Percentiles rank a stretch among this genome's conserved stretches.
Evolutionary conservation across 2,888 invertebrate genomes (phyloP).

Genomic region (Melanostoma mellinum): DNA sequence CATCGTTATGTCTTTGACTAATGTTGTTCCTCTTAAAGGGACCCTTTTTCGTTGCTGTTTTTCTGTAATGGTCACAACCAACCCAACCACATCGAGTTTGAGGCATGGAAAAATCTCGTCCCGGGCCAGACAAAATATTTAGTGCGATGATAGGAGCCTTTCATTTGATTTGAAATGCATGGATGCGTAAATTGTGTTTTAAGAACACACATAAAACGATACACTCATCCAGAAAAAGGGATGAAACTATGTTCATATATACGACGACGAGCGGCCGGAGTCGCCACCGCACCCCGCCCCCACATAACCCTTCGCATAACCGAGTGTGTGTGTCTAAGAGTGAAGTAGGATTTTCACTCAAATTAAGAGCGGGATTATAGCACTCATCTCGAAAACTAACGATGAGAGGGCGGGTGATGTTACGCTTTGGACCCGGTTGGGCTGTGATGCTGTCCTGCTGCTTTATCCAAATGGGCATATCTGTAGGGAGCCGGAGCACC

Average conservation of each 20-base stretch:
- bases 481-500: not conserved
- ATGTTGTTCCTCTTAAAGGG: no score
- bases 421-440: conserved; percentile 16
- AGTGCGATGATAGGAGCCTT: conserved; percentile 61
- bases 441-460: conserved; percentile 3
- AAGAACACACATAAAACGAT: conserved; percentile 22
- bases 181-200: conserved; percentile 68
- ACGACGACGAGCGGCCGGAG: conserved; percentile 7
- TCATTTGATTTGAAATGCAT: conserved; percentile 69
- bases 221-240: not conserved
- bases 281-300: conserved; percentile 1
- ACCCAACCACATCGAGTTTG: conserved; percentile 14
- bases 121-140: conserved; percentile 5
- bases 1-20: no score
- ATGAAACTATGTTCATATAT: conserved; percentile 4
- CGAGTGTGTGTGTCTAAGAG: conserved; percentile 36
- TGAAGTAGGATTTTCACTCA: conserved; percentile 68
- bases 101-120: not conserved
- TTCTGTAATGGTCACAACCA: no score
- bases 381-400: conserved; percentile 62
- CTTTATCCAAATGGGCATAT: conserved; percentile 8
- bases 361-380: conserved; percentile 70
- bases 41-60: no score
- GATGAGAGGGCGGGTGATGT: conserved; percentile 34
- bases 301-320: conserved; percentile 3